A percentile compares a stretch with the other conserved stretches of the same genome.
Evolutionary conservation across 2,797 vertebrate species (phyloP).

Genomic region (Macropus fuliginosus): DNA sequence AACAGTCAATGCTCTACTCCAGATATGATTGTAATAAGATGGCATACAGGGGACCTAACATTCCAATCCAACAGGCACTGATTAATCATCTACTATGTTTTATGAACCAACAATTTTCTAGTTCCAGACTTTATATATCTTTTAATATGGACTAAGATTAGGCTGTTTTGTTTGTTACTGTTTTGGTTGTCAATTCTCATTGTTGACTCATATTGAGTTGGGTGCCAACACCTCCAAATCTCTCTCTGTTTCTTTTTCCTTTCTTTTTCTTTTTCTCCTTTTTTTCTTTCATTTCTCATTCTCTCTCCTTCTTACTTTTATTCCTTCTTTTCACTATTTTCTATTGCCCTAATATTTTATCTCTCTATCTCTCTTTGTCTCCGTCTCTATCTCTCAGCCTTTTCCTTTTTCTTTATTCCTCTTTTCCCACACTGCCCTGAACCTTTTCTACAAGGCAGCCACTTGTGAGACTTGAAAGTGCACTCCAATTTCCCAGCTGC

Average conservation of each 20-base stretch:
- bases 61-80: neutral
- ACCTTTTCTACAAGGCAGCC: neutral
- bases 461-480: neutral
- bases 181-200: neutral
- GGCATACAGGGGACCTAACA: neutral
- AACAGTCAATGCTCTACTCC: neutral
- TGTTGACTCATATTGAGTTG: neutral
- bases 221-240: neutral
- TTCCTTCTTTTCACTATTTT: neutral
- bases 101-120: neutral
- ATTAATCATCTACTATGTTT: neutral
- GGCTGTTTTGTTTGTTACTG: neutral
- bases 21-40: neutral
- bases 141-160: neutral
- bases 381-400: neutral
- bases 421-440: neutral
- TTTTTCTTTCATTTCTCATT: neutral
- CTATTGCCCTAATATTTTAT: too few relatives aligned
- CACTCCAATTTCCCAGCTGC: neutral
- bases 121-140: neutral
- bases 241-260: neutral
- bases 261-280: too few relatives aligned
- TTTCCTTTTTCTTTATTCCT: neutral
- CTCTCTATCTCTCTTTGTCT: neutral
- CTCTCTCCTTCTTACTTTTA: neutral